Evolutionary conservation across 2,113 vertebrate species (phyloP), one percentile per base, ranked within the genome.

Genomic region (Trogon surrucura): DNA sequence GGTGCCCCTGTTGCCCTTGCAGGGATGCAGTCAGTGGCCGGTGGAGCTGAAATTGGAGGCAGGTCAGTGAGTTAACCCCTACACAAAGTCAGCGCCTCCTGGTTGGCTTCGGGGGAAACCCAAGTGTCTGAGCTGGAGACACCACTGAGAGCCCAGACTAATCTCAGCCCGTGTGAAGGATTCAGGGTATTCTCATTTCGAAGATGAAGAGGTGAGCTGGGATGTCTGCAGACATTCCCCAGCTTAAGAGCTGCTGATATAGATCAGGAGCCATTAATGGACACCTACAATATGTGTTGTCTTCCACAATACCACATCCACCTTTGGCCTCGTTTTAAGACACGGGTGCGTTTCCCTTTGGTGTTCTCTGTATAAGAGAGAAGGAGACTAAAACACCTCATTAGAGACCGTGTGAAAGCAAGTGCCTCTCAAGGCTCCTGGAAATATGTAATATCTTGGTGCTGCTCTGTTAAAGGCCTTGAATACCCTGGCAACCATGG

Each of bases 211-310:
- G 32, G 53, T 50, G 56, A 92, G 60, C 48, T 84, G 54, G n/a
- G 27, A 9, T 86, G 56, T 78, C 78, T 89, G 77, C 80, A 91
- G 80, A 89, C 34, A 8, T 53, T 82, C 41, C 38, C 30, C 50
- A 62, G n/a, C 57, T 64, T 22, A 47, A 47, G 51, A 20, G 67
- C 20, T 79, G 80, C 73, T 89, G 87, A 91, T 93, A 36, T 1
- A 45, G 53, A 92, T 84, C 91, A 85, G 95, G 61, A 95, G 80
- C 61, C 30, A 8, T 50, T 80, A 89, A 88, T 69, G 80, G 77
- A 34, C 80, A 86, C 78, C 69, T 89, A 16, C 77, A 72, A 36
- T 13, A 20, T n/a, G 51, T 1, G 8, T 14, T 64, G 66, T 60
- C 83, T 56, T 65, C 87, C 17, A 6, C 38, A 61, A 66, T 18